Conservation (phyloP, 1,140 invertebrate genomes). For the Meloidogyne chitwoodi region DNA sequence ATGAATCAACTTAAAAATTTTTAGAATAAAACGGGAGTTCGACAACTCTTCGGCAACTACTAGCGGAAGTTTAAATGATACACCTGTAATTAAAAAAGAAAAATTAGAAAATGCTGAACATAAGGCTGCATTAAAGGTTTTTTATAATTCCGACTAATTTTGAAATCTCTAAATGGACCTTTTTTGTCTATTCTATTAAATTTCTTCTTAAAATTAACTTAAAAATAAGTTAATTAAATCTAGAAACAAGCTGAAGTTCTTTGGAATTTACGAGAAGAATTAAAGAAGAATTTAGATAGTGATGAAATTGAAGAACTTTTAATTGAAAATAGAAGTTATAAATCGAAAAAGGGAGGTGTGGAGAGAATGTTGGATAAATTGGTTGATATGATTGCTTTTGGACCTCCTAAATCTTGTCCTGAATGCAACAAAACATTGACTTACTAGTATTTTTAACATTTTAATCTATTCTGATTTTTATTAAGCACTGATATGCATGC, state of each 20-base stretch:
- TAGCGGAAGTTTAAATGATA: slow-evolving; percentile 58
- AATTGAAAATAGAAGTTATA: slow-evolving; percentile 28
- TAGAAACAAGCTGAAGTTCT: slow-evolving; percentile 48
- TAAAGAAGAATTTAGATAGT: slow-evolving; percentile 48
- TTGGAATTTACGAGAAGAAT: slow-evolving; percentile 36
- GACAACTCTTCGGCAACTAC: neutral
- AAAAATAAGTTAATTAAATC: too few species aligned
- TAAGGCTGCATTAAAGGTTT: slow-evolving; percentile 28
- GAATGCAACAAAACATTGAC: slow-evolving; percentile 74
- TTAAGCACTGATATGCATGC: slow-evolving; percentile 62
- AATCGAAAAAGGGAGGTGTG: slow-evolving; percentile 24
- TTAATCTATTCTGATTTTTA: neutral
- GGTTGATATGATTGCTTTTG: slow-evolving; percentile 81
- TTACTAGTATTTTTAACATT: slow-evolving; percentile 61
- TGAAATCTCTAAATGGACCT: too few species aligned
- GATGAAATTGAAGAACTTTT: slow-evolving; percentile 38
- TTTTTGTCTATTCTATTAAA: too few species aligned
- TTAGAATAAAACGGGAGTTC: slow-evolving; percentile 15
- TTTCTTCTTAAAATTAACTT: too few species aligned
- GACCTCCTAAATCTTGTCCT: slow-evolving; percentile 73
- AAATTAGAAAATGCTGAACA: slow-evolving; percentile 61
- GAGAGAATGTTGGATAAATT: slow-evolving; percentile 73
- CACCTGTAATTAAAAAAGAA: slow-evolving; percentile 62
- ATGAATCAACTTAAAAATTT: neutral
- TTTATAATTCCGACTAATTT: neutral